Evolutionary conservation across 1,140 invertebrate species (phyloP), one percentile per base, ranked within the genome.

Genomic region (Nasonia vitripennis): DNA sequence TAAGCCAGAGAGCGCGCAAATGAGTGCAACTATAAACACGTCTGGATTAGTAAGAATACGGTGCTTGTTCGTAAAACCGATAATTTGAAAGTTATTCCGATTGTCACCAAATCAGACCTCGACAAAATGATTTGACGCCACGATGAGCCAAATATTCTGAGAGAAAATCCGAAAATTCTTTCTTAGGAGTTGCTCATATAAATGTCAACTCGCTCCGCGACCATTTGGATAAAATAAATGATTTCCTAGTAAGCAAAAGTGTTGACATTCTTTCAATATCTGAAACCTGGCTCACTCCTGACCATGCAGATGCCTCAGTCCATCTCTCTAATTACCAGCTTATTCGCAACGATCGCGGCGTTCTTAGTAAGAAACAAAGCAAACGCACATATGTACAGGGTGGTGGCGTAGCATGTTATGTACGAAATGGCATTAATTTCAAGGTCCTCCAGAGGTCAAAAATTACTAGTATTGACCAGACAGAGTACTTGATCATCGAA

Each of bases 231-330:
- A 11, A 77, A 37, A 41, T 77, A 23, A 17, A 77, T 5, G 6
- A 12, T 20, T 45, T 77, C 14, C 34, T 41, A 17, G 2, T 9
- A 12, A 41, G 27, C 5, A 9, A 4, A 77, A 6, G 11, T 23
- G 41, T 48, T 4, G 41, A 77, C 20, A 14, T 77, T 20, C 41
- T 77, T 14, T 37, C 41, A 3, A 48, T 77, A 2, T 77, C 34
- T 7, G 41, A 77, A 20, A 77, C 74, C 11, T 77, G 74, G 74
- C 41, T 77, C 12, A 77, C 74, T 6, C 74, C 74, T 6, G 23
- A 17, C 17, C 0, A 11, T 6, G 11, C 2, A 20, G 41, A 37
- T 27, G 7, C 27, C 12, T 77, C 41, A 14, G 34, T 77, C 10
- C 14, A 77, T 45, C 41, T 77, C 1, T 6, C 27, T n/a, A 14